Base-by-base conservation (phyloP, 1,140 invertebrate genomes). In the Batillaria attramentaria region DNA sequence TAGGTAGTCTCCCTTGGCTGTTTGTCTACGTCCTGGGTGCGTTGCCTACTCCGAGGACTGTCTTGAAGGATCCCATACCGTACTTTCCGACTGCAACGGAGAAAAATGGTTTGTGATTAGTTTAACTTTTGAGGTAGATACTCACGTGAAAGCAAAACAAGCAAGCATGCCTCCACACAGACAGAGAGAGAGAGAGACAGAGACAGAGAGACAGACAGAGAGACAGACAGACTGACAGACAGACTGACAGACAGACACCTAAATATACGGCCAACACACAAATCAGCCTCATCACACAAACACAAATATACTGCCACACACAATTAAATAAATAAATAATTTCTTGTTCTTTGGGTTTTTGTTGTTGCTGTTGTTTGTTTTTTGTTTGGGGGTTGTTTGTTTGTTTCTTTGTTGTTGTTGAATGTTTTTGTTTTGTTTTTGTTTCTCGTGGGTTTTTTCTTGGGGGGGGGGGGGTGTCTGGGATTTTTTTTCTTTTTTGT, bases 31-130 rank as follows among this genome's bases (percentile, higher is more conserved):
- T 86, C 33, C 86, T 69, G 28, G 86, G 86, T 18, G 85, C 85
- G 46, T 85, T 87, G 43, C 86, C 86, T 65, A 87, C 77, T 43
- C 86, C 86, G 57, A 87, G 79, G 10, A 88, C 88, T 42, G 86
- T 89, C 81, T 89, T 89, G 81, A 85, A 85, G 39, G 85, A 87
- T 37, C 88, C 88, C 65, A 89, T 83, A 54, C 88, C 88, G 66
- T 89, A 89, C 76, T 80, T 87, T 33, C 87, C 87, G 77, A 87
- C 88, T 89, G 85, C 75, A 88, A 89, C 28, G 78, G 57, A 57
- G 20, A 85, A 72, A 72, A 83, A 83, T 43, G 85, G 69, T 24
- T 74, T 74, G 28, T 85, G 84, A 31, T 80, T 66, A 43, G 78
- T 82, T 79, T 83, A 84, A 2, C 16, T 77, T 35, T 57, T 54